Conservation (phyloP, 2,797 vertebrate species). For the Amblyopsis hoosieri region DNA sequence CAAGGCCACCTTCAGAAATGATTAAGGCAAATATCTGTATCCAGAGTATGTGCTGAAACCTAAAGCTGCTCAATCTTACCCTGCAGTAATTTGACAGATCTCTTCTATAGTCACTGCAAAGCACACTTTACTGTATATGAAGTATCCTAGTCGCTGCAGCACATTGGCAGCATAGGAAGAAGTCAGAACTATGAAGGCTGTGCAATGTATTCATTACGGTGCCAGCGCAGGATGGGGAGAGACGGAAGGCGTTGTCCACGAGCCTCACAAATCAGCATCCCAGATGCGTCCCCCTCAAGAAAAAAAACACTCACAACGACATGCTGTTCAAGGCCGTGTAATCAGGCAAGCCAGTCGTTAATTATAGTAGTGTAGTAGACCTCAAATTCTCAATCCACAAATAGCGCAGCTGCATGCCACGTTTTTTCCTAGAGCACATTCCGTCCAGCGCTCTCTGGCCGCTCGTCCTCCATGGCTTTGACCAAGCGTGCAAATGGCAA, state of each 20-base stretch:
- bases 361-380: constrained; percentile 52
- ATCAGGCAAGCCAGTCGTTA: constrained; percentile 50
- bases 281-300: constrained; percentile 42
- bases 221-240: neutral
- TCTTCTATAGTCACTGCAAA: constrained; percentile 20
- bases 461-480: constrained; percentile 67
- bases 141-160: neutral
- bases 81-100: constrained; percentile 36
- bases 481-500: constrained; percentile 79
- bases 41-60: constrained; percentile 37
- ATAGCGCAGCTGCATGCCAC: constrained; percentile 42
- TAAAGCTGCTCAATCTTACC: constrained; percentile 37
- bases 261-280: constrained; percentile 31
- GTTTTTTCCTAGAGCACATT: constrained; percentile 44
- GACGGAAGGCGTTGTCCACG: constrained; percentile 1
- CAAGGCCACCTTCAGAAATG: constrained; percentile 46
- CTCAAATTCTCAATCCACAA: constrained; percentile 53
- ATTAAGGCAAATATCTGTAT: constrained; percentile 58
- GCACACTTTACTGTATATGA: constrained; percentile 4
- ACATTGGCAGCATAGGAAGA: constrained; percentile 18
- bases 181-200: constrained; percentile 6
- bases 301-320: constrained; percentile 46
- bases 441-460: constrained; percentile 51
- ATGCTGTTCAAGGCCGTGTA: constrained; percentile 39
- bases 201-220: constrained; percentile 7